phyloP scores from a whole-genome alignment of 1,140 invertebrate genomes.

The Platyura marginata region DNA sequence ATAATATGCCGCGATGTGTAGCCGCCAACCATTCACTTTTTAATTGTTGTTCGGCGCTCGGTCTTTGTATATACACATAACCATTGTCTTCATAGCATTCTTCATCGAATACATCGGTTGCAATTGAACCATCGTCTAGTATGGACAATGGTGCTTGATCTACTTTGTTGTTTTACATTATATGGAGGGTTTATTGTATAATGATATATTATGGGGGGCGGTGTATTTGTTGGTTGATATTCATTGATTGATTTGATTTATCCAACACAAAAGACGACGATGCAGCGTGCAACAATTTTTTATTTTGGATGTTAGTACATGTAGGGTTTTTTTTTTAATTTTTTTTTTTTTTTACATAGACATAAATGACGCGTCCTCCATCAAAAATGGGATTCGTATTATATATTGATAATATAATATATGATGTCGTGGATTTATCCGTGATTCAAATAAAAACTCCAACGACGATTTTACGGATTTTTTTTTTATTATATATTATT shows the following conservation, averaged over 20 bases:
- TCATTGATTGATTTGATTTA: background rate
- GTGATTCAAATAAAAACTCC: background rate
- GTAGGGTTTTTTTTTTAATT: background rate
- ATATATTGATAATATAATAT: constrained; percentile 4
- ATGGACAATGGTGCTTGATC: background rate
- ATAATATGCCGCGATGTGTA: background rate
- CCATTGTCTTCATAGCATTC: too few species aligned
- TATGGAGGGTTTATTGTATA: background rate
- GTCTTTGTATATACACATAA: too few species aligned
- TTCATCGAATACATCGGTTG: background rate
- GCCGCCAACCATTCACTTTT: background rate
- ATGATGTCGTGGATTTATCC: constrained; percentile 3
- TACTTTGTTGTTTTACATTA: background rate
- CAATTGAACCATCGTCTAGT: background rate
- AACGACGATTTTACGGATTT: background rate
- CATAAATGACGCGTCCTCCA: too few species aligned
- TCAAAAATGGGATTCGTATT: too few species aligned
- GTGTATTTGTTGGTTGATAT: background rate
- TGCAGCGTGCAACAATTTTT: background rate
- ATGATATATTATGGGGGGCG: background rate
- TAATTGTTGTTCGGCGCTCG: background rate
- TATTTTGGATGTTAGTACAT: background rate
- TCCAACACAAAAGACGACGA: background rate
- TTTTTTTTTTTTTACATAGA: too few species aligned
- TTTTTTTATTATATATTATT: too few species aligned